Evolutionary conservation across 2,113 vertebrate genomes (phyloP).

Genomic region (Myotis lucifugus): DNA sequence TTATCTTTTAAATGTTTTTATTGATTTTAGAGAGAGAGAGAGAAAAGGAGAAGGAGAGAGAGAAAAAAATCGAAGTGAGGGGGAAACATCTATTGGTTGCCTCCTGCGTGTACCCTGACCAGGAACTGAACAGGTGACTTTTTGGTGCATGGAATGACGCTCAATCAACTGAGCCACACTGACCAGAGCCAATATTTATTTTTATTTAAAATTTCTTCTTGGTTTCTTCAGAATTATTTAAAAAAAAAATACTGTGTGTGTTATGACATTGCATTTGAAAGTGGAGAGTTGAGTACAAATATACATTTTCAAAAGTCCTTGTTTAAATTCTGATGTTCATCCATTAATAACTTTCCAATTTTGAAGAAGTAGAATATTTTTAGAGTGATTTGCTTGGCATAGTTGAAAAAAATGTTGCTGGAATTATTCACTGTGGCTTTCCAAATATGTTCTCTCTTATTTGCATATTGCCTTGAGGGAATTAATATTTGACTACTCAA

Average conservation of each 20-base stretch:
- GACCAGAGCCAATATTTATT: neutral
- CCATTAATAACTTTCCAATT: neutral
- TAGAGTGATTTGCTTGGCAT: neutral
- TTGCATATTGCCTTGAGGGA: constrained; percentile 65
- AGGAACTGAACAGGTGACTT: too few relatives aligned
- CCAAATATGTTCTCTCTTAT: neutral
- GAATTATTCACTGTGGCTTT: neutral
- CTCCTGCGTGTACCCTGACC: too few relatives aligned
- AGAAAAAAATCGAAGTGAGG: too few relatives aligned
- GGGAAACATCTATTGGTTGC: too few relatives aligned
- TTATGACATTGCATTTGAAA: neutral
- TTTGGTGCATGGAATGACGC: too few relatives aligned
- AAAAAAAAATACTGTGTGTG: neutral
- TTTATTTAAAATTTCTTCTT: constrained; percentile 4
- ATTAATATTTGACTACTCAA: constrained; percentile 15
- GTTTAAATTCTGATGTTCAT: constrained; percentile 15
- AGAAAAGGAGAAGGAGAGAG: too few relatives aligned
- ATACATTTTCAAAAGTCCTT: constrained; percentile 32
- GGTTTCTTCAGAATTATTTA: constrained; percentile 23
- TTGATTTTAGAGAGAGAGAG: neutral
- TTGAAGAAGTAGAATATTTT: constrained; percentile 15
- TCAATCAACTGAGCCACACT: too few relatives aligned
- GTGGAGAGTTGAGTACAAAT: neutral
- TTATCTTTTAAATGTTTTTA: constrained; percentile 17
- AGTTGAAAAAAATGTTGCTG: neutral